phyloP scores from a whole-genome alignment of 92 coral and sea anemone species.

The Phenganax subtilis region DNA sequence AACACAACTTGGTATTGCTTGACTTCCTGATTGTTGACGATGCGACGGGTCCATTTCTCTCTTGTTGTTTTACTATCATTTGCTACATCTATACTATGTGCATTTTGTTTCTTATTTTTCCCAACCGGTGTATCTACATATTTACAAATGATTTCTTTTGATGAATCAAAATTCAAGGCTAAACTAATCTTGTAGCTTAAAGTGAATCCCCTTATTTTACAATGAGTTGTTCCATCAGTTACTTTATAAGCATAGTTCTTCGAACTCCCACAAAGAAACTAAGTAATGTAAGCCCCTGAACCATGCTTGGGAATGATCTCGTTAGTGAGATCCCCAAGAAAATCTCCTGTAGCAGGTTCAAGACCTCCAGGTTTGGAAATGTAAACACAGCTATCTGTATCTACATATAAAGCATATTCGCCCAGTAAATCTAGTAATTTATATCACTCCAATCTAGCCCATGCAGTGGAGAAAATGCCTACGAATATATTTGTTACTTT shows the following conservation, averaged over 20 bases:
- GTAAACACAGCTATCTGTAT: conserved; percentile 37
- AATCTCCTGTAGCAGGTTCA: conserved; percentile 31
- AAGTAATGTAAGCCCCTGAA: conserved; percentile 6
- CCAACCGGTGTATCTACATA: neutral
- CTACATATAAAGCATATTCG: conserved; percentile 28
- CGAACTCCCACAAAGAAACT: conserved; percentile 16
- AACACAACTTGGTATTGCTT: too few species aligned
- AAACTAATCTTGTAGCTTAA: conserved; percentile 35
- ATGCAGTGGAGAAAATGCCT: conserved; percentile 52
- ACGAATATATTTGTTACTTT: conserved; percentile 49
- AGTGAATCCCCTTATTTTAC: conserved; percentile 36
- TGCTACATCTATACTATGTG: too few species aligned
- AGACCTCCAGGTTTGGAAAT: conserved; percentile 21
- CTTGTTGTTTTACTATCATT: too few species aligned
- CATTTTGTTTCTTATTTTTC: neutral
- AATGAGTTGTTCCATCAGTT: too few species aligned
- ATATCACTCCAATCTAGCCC: conserved; percentile 51
- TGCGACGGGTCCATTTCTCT: too few species aligned
- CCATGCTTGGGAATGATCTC: conserved; percentile 37
- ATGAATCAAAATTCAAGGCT: too few species aligned
- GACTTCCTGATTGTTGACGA: too few species aligned
- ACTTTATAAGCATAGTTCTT: conserved; percentile 30
- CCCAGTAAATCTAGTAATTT: conserved; percentile 30
- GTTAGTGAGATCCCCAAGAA: conserved; percentile 44
- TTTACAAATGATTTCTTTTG: conserved; percentile 33